Evolutionary conservation across 2,113 vertebrate genomes (phyloP), one percentile per base, ranked within the genome.

Genomic region (Paratilapia polleni): DNA sequence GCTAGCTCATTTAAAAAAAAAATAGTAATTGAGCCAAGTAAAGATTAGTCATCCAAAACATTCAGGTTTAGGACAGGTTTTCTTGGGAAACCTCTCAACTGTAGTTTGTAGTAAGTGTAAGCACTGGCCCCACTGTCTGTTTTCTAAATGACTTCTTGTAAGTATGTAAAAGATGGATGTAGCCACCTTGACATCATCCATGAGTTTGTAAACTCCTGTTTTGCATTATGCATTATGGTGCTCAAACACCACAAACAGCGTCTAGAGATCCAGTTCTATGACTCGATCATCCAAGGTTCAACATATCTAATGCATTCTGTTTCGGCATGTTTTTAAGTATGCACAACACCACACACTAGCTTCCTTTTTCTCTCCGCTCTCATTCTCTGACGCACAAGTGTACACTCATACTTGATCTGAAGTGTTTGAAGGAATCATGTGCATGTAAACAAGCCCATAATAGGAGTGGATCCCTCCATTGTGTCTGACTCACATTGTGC

Each of bases 371-470:
- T 31, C 47, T 52, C 17, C 47, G 6, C 19, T 73, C 26, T 73
- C 26, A 73, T 73, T 63, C 61, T 14, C 17, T 54, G 47, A 73
- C 7, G 8, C 41, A 36, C 47, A 60, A 77, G 43, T n/a, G 20
- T 13, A 36, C 75, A 47, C 78, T 59, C 31, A 41, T 70, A 43
- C 74, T 91, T 52, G 57, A 78, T 68, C 54, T 24, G 73, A 80
- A 68, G 81, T 58, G 70, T 80, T 87, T 12, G 38, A 59, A 61
- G 63, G 83, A 87, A 82, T 90, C 58, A 22, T 26, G 54, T 43
- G 76, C 80, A 31, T 22, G 85, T 87, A 91, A 88, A 88, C 86
- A 89, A 88, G 84, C 41, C 87, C 82, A 73, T 84, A 89, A 82
- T 75, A 47, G 90, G 90, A 89, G 88, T 82, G 58, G 58, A 78